These are phyloP conservation scores for Tenthredo mesomela DNA, from an alignment of 2,888 invertebrate genomes.

Conservation along the genomic window DNA sequence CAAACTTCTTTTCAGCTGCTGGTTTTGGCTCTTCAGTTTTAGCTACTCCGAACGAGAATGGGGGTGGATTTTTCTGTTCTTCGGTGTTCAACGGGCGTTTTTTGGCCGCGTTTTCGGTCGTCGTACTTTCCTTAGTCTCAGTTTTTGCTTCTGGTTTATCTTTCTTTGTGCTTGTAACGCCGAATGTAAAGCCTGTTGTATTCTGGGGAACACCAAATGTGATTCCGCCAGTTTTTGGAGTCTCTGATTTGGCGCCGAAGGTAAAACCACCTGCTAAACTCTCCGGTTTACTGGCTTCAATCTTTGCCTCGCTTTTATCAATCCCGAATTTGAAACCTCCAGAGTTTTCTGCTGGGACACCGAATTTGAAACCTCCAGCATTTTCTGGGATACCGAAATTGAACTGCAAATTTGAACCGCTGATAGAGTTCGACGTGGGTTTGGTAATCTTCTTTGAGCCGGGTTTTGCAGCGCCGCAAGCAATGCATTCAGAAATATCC, in stretches of 20 bases:
- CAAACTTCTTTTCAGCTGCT: slow-evolving; percentile 54
- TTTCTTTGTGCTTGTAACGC: slow-evolving; percentile 54
- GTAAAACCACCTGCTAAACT: slow-evolving; percentile 70
- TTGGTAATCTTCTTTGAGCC: slow-evolving; percentile 66
- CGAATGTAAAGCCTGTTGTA: slow-evolving; percentile 61
- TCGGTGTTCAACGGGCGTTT: slow-evolving; percentile 52
- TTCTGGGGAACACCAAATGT: slow-evolving; percentile 67
- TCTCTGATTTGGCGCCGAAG: slow-evolving; percentile 72
- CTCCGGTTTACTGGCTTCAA: slow-evolving; percentile 56
- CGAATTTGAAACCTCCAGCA: slow-evolving; percentile 77
- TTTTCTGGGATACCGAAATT: slow-evolving; percentile 68
- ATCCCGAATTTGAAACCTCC: slow-evolving; percentile 79
- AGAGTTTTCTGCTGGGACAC: slow-evolving; percentile 61
- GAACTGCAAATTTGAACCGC: slow-evolving; percentile 63
- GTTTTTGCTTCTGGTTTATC: slow-evolving; percentile 33
- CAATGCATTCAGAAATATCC: slow-evolving; percentile 78
- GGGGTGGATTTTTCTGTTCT: slow-evolving; percentile 53
- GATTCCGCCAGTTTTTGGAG: slow-evolving; percentile 60
- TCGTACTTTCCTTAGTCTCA: slow-evolving; percentile 53
- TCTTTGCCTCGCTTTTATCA: slow-evolving; percentile 73
- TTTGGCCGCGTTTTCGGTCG: slow-evolving; percentile 21
- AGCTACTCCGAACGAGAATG: slow-evolving; percentile 63
- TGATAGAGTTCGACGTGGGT: slow-evolving; percentile 37
- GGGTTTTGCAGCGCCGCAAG: slow-evolving; percentile 81
- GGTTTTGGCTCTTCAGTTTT: slow-evolving; percentile 57